A percentile compares a stretch with the other conserved stretches of the same genome.
These are phyloP conservation scores for Drosophila takahashii DNA, from an alignment of 1,140 invertebrate species.

Conservation along the genomic window DNA sequence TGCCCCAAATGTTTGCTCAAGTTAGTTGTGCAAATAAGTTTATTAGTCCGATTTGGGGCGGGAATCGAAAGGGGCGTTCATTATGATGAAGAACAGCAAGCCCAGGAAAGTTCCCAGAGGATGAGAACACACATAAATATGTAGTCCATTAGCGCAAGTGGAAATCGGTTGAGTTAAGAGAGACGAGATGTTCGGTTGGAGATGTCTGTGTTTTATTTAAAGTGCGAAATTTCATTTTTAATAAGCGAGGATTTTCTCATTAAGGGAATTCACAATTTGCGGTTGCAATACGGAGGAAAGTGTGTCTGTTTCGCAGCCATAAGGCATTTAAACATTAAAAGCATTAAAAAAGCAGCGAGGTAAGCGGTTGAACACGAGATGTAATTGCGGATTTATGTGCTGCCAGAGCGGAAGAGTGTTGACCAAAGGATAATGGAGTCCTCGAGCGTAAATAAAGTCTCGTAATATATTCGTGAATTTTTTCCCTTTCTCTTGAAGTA, in stretches of 20 bases:
- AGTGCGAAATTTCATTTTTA: conserved; percentile 58
- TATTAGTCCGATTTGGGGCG: conserved; percentile 59
- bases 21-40: conserved; percentile 77
- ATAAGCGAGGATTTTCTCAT: conserved; percentile 60
- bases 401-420: conserved; percentile 54
- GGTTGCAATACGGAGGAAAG: neutral
- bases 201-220: conserved; percentile 22
- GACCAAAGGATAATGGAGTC: conserved; percentile 51
- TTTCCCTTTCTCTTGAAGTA: neutral
- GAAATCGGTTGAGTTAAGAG: conserved; percentile 19
- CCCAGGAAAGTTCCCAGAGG: neutral
- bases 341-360: conserved; percentile 11
- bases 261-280: conserved; percentile 42
- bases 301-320: conserved; percentile 1
- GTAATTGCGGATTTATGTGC: conserved; percentile 75
- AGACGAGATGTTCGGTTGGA: neutral
- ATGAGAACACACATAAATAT: conserved; percentile 25
- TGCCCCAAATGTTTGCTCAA: conserved; percentile 64
- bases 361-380: conserved; percentile 29
- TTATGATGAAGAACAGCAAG: conserved; percentile 14
- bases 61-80: conserved; percentile 50
- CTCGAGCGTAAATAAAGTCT: conserved; percentile 32
- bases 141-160: conserved; percentile 30
- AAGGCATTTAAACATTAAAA: conserved; percentile 32
- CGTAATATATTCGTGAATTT: conserved; percentile 2